Evolutionary conservation across 2,888 invertebrate genomes (phyloP).

Genomic region (Anticlea derivata): DNA sequence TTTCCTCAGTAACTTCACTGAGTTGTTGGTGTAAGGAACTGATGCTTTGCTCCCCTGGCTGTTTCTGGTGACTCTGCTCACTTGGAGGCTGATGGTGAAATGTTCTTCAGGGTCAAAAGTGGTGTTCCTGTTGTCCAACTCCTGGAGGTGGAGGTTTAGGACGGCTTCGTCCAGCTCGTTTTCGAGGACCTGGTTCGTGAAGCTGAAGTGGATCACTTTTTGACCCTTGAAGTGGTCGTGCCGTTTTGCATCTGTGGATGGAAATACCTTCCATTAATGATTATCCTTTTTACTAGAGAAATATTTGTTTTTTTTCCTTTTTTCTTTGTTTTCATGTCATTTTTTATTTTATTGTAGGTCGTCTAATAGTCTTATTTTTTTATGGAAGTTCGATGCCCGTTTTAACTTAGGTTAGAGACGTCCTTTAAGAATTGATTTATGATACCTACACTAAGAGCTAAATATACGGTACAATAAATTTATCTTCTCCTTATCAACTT

Average conservation of each 20-base stretch:
- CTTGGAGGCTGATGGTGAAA: slow-evolving; percentile 67
- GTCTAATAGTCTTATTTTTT: neutral
- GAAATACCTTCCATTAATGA: slow-evolving; percentile 1
- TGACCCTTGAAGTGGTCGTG: slow-evolving; percentile 87
- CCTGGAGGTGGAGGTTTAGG: slow-evolving; percentile 87
- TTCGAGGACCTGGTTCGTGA: slow-evolving; percentile 87
- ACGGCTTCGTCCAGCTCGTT: slow-evolving; percentile 88
- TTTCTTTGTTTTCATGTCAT: too few species aligned
- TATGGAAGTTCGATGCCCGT: slow-evolving; percentile 21
- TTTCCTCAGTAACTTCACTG: slow-evolving; percentile 76
- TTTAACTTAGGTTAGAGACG: neutral
- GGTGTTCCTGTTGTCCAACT: slow-evolving; percentile 64
- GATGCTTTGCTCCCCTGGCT: slow-evolving; percentile 71
- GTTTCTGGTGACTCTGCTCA: slow-evolving; percentile 70
- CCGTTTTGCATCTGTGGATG: slow-evolving; percentile 84
- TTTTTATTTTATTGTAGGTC: too few species aligned
- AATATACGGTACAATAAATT: neutral
- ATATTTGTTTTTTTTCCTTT: too few species aligned
- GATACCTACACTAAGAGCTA: neutral
- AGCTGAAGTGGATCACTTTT: slow-evolving; percentile 88
- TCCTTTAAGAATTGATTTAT: neutral
- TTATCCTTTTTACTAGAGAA: neutral
- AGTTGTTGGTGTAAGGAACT: slow-evolving; percentile 66
- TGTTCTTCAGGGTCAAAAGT: slow-evolving; percentile 63
- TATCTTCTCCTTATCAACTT: neutral